These are phyloP conservation scores for Falco biarmicus DNA, from an alignment of 2,797 vertebrate genomes.

Conservation along the genomic window DNA sequence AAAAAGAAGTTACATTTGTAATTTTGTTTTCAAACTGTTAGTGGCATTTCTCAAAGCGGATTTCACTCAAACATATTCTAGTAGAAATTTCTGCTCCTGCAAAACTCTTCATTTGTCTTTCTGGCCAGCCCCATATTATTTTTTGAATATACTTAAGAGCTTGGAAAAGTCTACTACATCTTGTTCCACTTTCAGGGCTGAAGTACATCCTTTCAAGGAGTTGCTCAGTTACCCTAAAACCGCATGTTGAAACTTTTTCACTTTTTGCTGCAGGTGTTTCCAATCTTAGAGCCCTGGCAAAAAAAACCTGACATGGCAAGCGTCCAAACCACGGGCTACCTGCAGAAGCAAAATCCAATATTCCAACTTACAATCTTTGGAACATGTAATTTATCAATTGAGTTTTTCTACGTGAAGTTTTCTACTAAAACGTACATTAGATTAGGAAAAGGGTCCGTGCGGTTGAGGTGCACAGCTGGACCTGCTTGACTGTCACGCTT, in stretches of 20 bases:
- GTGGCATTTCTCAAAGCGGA: background rate
- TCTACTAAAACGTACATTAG: background rate
- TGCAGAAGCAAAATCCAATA: background rate
- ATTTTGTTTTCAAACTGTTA: background rate
- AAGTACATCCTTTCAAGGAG: background rate
- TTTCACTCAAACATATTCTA: background rate
- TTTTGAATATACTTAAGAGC: background rate
- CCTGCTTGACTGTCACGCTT: background rate
- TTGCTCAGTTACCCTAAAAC: background rate
- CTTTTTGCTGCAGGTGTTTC: slow-evolving; percentile 7
- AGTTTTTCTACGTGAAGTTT: background rate
- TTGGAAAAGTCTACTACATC: background rate
- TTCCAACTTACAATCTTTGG: background rate
- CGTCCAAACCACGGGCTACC: background rate
- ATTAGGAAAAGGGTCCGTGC: background rate
- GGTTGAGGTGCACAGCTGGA: background rate
- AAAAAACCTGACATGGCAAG: background rate
- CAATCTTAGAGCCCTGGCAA: background rate
- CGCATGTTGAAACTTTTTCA: background rate
- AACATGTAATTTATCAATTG: background rate
- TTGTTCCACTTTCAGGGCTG: background rate
- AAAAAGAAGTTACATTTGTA: background rate
- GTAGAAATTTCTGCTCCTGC: background rate
- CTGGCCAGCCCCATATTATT: background rate
- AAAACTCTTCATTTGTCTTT: background rate